Percentiles rank a stretch among this genome's conserved stretches.
Evolutionary conservation across 2,888 invertebrate genomes (phyloP).

Genomic region (Lucinisca nassula): DNA sequence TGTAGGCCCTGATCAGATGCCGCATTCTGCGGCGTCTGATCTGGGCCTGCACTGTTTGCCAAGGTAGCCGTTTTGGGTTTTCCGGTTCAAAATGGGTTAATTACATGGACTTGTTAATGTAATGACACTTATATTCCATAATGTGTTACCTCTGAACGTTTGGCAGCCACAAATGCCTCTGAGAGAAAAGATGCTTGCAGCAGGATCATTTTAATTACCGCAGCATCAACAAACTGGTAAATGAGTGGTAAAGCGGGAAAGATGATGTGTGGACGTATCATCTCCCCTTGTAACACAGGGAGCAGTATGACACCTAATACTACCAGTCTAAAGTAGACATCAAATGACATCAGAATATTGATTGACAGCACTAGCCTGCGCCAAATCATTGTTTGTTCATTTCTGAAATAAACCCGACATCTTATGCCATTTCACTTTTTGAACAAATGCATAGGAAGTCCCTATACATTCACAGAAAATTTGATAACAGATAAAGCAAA

Average conservation of each 20-base stretch:
- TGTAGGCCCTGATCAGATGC: no score
- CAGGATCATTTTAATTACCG: conserved; percentile 15
- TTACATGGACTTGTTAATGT: no score
- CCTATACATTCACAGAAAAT: no score
- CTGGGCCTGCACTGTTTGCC: no score
- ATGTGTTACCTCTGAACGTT: conserved; percentile 47
- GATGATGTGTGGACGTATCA: conserved; percentile 53
- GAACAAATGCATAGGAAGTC: no score
- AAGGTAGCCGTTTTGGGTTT: no score
- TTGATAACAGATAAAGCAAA: no score
- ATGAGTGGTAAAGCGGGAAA: conserved; percentile 62
- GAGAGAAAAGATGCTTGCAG: conserved; percentile 14
- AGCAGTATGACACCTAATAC: conserved; percentile 52
- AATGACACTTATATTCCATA: no score
- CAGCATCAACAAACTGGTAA: conserved; percentile 31
- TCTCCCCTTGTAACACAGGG: conserved; percentile 43
- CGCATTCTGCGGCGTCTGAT: no score
- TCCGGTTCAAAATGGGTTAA: no score
- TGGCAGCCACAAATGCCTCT: conserved; percentile 23
- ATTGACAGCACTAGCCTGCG: not conserved
- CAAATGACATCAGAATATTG: conserved; percentile 6
- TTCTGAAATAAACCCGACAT: not conserved
- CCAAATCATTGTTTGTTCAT: not conserved
- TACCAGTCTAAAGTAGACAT: conserved; percentile 61
- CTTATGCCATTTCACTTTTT: no score